Evolutionary conservation across 2,888 invertebrate genomes (phyloP).

Genomic region (Xestia ashworthii): DNA sequence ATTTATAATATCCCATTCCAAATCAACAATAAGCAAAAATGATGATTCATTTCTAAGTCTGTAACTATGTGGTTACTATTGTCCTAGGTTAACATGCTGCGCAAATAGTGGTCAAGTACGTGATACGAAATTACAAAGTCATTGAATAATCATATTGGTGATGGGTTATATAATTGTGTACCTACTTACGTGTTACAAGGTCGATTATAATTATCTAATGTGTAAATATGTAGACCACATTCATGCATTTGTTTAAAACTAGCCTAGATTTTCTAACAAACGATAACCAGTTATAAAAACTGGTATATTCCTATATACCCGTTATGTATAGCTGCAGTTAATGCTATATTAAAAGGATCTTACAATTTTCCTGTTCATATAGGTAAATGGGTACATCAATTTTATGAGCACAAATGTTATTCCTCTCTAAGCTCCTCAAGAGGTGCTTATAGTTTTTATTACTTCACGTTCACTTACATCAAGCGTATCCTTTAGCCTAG

Average conservation of each 20-base stretch:
- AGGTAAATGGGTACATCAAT: not conserved
- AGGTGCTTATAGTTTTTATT: conserved; percentile 17
- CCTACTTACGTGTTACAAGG: not conserved
- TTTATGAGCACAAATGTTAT: conserved; percentile 4
- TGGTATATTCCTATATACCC: not conserved
- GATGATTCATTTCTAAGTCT: conserved; percentile 15
- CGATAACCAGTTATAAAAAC: conserved; percentile 1
- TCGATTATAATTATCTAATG: not conserved
- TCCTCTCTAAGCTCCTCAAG: not conserved
- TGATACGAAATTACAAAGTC: not conserved
- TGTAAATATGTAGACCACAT: not conserved
- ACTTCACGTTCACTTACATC: not conserved
- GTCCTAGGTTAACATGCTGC: not conserved
- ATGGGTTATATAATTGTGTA: not conserved
- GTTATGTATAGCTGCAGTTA: no score
- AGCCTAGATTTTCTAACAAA: no score
- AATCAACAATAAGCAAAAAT: not conserved
- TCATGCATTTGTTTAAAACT: not conserved
- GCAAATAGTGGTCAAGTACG: not conserved
- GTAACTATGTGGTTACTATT: not conserved
- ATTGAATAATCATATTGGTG: not conserved
- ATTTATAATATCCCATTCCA: no score
- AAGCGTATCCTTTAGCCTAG: conserved; percentile 3
- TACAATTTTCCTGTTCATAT: not conserved
- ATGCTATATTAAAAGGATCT: not conserved